Evolutionary conservation across 2,888 invertebrate species (phyloP).

Genomic region (Scaptomyza reducta): DNA sequence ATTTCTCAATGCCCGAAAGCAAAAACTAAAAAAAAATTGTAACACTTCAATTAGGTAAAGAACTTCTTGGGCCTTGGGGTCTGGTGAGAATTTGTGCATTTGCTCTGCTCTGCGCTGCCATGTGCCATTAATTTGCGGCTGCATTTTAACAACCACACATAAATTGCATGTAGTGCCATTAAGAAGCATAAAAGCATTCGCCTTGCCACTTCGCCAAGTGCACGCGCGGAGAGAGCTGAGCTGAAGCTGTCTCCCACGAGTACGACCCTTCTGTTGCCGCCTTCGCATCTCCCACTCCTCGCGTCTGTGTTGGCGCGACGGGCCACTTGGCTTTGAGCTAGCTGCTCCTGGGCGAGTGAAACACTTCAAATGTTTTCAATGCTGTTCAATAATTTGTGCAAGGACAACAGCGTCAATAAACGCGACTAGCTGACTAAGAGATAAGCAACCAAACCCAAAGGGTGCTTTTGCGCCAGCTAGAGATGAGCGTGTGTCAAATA

Average conservation of each 20-base stretch:
- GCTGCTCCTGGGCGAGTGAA: constrained; percentile 39
- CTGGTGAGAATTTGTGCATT: constrained; percentile 13
- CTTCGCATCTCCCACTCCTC: background rate
- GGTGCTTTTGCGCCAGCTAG: constrained; percentile 1
- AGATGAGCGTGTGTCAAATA: constrained; percentile 24
- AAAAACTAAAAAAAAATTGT: constrained; percentile 1
- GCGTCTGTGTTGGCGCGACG: constrained; percentile 9
- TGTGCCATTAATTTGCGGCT: constrained; percentile 66
- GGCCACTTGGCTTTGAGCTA: constrained; percentile 52
- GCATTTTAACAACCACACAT: constrained; percentile 69
- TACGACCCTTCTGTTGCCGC: background rate
- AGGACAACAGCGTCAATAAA: constrained; percentile 53
- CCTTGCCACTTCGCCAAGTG: constrained; percentile 22
- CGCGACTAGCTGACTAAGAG: constrained; percentile 49
- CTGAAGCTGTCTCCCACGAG: constrained; percentile 9
- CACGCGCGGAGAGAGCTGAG: constrained; percentile 9
- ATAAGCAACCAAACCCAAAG: constrained; percentile 24
- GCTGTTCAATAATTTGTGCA: constrained; percentile 78
- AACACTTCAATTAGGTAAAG: constrained; percentile 9
- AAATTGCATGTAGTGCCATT: constrained; percentile 76
- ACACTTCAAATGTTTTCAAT: constrained; percentile 79
- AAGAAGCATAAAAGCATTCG: constrained; percentile 78
- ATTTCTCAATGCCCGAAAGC: constrained; percentile 21
- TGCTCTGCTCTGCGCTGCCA: constrained; percentile 19
- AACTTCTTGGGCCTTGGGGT: constrained; percentile 7